These are phyloP conservation scores for Leptinotarsa defecta DNA, from an alignment of 1,140 invertebrate species.

Conservation along the genomic window DNA sequence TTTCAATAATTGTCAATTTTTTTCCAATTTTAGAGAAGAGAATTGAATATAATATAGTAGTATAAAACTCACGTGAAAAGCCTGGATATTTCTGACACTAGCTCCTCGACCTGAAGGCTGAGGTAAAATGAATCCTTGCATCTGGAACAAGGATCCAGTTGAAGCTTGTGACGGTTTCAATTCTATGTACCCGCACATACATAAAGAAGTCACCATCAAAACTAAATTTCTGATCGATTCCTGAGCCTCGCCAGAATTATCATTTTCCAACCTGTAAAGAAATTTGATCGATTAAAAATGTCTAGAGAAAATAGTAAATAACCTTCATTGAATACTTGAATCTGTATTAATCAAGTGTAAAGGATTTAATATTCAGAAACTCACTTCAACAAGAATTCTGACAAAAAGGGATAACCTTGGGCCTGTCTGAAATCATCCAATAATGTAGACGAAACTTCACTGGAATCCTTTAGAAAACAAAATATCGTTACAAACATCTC, in stretches of 20 bases:
- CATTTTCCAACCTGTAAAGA: constrained; percentile 72
- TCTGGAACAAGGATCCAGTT: constrained; percentile 87
- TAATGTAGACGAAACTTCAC: constrained; percentile 91
- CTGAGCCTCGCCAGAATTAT: constrained; percentile 75
- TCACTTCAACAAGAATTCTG: constrained; percentile 93
- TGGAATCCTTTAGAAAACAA: constrained; percentile 98
- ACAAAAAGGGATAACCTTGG: constrained; percentile 93
- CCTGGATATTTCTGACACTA: constrained; percentile 91
- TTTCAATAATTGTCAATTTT: too few species aligned
- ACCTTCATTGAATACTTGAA: not conserved
- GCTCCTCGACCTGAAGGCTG: constrained; percentile 86
- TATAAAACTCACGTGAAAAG: constrained; percentile 76
- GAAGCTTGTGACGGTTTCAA: constrained; percentile 83
- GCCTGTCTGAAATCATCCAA: constrained; percentile 94
- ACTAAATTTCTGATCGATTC: constrained; percentile 92
- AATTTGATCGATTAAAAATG: constrained; percentile 31
- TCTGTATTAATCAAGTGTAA: not conserved
- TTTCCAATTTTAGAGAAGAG: too few species aligned
- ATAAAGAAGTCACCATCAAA: constrained; percentile 89
- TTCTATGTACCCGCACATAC: constrained; percentile 91
- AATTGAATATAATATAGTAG: not conserved
- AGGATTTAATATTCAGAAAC: constrained; percentile 41
- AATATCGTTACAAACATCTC: constrained; percentile 99
- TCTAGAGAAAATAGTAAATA: too few species aligned
- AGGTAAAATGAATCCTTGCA: constrained; percentile 90